Evolutionary conservation across 2,888 invertebrate genomes (phyloP), one percentile per base, ranked within the genome.

Genomic region (Anaspis maculata): DNA sequence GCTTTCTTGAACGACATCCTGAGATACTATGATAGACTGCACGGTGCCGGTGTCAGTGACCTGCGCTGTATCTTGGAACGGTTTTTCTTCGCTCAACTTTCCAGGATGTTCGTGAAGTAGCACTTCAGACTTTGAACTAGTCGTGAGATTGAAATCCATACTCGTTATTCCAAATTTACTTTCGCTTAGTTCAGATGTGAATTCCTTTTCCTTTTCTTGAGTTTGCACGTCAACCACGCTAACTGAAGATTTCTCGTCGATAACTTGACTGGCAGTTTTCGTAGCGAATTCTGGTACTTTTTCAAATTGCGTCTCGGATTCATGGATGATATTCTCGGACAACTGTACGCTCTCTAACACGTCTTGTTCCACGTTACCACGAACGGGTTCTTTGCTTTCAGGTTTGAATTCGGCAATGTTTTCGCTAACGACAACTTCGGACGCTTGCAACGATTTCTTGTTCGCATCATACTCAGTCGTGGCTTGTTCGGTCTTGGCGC

Each of bases 11-110:
- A 66, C 49, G 25, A 69, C 44, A 15, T 69, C 57, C 58, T 73
- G 69, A 2, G 67, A 67, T 3, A 71, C 66, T 25, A 61, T 59
- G 10, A 76, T 38, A 41, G 72, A 57, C 54, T 71, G 69, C 25
- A 65, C 57, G 44, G 68, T 63, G n/a, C n/a, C n/a, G 39, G 62
- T 49, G 10, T 56, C 59, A 11, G 42, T 39, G 3, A 67, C 34
- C 32, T 45, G 34, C 4, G 55, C 54, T 22, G 26, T 41, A 31
- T 44, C 45, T 35, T 41, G 30, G 13, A 14, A 30, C 2, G 46
- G 46, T 29, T 33, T 59, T 12, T 59, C 45, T 12, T 66, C 44
- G 6, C 61, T 57, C 34, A 69, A 61, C 35, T 61, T 59, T 2
- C 67, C 54, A 21, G 67, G 43, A 11, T 62, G 68, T 49, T 70